phyloP scores from a whole-genome alignment of 2,113 vertebrate genomes.

The Cervus canadensis region DNA sequence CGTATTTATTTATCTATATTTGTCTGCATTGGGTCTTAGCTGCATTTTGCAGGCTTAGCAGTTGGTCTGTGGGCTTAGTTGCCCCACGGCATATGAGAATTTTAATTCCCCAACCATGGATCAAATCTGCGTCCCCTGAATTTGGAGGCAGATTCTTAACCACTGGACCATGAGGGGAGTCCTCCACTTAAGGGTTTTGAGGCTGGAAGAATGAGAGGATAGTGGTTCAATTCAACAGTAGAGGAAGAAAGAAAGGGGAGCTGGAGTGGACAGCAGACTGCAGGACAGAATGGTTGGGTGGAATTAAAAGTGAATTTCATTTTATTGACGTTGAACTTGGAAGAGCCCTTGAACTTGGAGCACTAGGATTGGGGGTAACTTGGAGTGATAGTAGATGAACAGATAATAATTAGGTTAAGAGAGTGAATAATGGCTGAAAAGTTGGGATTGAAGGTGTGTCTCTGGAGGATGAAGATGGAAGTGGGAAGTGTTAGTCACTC shows the following conservation, averaged over 20 bases:
- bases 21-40: not conserved
- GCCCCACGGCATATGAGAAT: not conserved
- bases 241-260: not conserved
- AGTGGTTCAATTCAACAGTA: not conserved
- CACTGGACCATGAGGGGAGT: not conserved
- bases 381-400: not conserved
- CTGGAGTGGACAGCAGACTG: rapidly evolving
- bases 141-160: not conserved
- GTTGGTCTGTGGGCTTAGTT: not conserved
- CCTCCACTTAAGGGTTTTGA: not conserved
- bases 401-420: conserved; percentile 1
- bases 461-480: not conserved
- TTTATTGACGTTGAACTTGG: not conserved
- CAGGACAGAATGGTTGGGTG: not conserved
- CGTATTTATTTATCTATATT: not conserved
- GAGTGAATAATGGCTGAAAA: not conserved
- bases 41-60: not conserved
- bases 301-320: not conserved
- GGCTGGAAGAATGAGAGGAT: no score
- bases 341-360: not conserved
- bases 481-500: not conserved
- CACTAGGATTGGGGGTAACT: not conserved
- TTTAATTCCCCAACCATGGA: not conserved
- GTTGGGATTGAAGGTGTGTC: not conserved
- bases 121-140: not conserved